Evolutionary conservation across 2,797 vertebrate species (phyloP), one percentile per base, ranked within the genome.

Genomic region (Balearica regulorum): DNA sequence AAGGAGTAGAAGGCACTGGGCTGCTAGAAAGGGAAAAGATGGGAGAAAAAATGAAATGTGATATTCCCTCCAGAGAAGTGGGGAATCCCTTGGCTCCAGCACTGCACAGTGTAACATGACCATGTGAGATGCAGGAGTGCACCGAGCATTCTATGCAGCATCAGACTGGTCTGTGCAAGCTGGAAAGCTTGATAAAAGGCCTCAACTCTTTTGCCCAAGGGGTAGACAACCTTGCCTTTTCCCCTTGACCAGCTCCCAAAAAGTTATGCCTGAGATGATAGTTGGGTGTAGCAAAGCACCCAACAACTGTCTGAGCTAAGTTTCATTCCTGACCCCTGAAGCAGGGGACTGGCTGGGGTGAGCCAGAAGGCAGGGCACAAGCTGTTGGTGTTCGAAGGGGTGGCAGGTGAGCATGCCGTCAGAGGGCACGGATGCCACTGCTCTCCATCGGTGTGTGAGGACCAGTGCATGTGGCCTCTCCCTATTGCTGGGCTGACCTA

Each of bases 1-100:
- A 78, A 95, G 91, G 28, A 92, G 53, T 10, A 94, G 85, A 75
- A 91, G 90, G 81, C 37, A 37, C 76, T 37, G 82, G 64, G 76
- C 83, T 91, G 80, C 79, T 75, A 57, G 68, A 91, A 92, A 77
- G 22, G 48, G 68, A 91, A 62, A 91, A 93, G 48, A 83, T 25
- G 16, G 17, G 53, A 89, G 76, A 87, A 58, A 83, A 89, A 29
- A 48, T 85, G 62, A 94, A 69, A 83, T 2, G 3, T 43, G 31
- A 86, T 28, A 0, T 1, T 80, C 29, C 25, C 1, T 89, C 35
- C 51, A n/a, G 15, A 65, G 37, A 48, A 16, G 29, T 1, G 3
- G 19, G 22, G 68, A 55, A 83, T 39, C 11, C 73, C 13, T 1
- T 10, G 14, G 39, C 3, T 5, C 24, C 75, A 58, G 48, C 48